Evolutionary conservation across 2,888 invertebrate species (phyloP), one percentile per base, ranked within the genome.

Genomic region (Malthinus seriepunctatus): DNA sequence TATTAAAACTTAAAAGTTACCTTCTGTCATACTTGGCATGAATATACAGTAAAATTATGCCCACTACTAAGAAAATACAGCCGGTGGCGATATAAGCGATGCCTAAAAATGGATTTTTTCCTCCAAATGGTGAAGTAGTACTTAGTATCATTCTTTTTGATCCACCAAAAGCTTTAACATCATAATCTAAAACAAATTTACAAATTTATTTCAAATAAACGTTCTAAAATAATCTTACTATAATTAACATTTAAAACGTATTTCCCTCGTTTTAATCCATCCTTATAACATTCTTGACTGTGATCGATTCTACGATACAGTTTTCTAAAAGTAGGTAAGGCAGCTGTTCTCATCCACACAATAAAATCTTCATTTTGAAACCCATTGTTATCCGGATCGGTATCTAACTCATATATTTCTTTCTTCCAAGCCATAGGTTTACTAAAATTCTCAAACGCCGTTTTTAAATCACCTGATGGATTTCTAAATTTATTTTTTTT

Each of bases 261-360:
- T 35, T 83, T 79, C 50, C 93, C 98, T 64, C 83, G 83, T 8
- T 87, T 84, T 32, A 99, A 83, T 0, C 95, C 94, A 60, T 84
- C 81, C 11, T 77, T 79, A 76, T 89, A 96, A 1, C 78, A 77
- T 1, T 76, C 69, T 51, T 83, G 74, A 2, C 79, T 77, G 77
- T 95, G 93, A 76, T 96, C 84, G 3, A 98, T 85, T 54, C 92
- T 86, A 0, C 97, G 86, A 79, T 97, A 97, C 39, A 97, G 80
- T 80, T 99, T 99, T 62, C 97, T 86, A 80, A 99, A 99, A 37
- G 91, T 94, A 0, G 98, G 97, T 69, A 99, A 81, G 0, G 99
- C 98, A 0, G 99, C 97, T 0, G 97, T 97, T 62, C 99, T 86
- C 99, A 99, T 99, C 99, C 99, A 99, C 3, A 99, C 97, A 72